Conservation (phyloP, 2,797 vertebrate genomes). For the Dipus sagitta region DNA sequence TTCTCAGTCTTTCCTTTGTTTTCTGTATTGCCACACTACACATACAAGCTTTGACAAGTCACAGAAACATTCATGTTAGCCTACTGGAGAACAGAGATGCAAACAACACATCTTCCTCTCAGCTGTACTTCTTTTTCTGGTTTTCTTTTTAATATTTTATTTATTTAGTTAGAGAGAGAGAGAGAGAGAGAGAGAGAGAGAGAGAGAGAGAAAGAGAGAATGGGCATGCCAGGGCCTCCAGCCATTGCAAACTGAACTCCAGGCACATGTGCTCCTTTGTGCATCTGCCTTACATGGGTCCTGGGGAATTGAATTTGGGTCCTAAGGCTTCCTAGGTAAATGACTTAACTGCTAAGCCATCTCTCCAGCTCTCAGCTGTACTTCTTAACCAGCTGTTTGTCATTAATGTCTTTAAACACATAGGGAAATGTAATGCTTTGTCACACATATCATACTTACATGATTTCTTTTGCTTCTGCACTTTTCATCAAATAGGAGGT, state of each 20-base stretch:
- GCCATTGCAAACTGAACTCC: too few species aligned
- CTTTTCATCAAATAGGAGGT: background rate
- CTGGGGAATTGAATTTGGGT: too few species aligned
- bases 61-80: background rate
- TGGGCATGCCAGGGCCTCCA: too few species aligned
- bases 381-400: background rate
- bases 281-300: too few species aligned
- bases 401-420: background rate
- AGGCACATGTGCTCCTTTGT: too few species aligned
- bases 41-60: background rate
- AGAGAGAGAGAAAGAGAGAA: too few species aligned
- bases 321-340: too few species aligned
- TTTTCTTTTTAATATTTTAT: too few species aligned
- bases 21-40: background rate
- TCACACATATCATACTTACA: background rate
- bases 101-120: background rate
- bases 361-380: background rate
- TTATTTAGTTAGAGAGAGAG: too few species aligned
- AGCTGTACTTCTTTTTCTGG: background rate
- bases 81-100: background rate
- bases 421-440: conserved; percentile 24
- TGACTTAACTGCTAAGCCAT: too few species aligned
- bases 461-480: background rate
- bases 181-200: too few species aligned
- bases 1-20: background rate